Evolutionary conservation across 2,888 invertebrate genomes (phyloP).

Genomic region (Habroteleia sp.): DNA sequence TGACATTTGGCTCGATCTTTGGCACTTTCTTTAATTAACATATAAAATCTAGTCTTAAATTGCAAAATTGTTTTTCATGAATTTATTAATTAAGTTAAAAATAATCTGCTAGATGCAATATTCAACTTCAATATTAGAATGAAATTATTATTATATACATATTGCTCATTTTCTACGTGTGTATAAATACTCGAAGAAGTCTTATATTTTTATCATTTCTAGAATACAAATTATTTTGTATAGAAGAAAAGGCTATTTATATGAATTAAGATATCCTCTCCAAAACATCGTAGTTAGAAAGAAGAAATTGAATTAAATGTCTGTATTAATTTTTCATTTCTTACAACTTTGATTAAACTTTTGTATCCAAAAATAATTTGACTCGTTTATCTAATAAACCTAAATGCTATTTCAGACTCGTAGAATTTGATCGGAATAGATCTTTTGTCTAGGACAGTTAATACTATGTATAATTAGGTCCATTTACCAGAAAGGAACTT

Average conservation of each 20-base stretch:
- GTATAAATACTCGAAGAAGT: too few relatives aligned
- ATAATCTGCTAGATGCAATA: too few relatives aligned
- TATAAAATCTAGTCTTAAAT: conserved; percentile 6
- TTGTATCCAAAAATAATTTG: conserved; percentile 41
- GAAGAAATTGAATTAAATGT: too few relatives aligned
- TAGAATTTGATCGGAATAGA: conserved; percentile 31
- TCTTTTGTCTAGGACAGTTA: conserved; percentile 10
- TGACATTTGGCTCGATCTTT: conserved; percentile 11
- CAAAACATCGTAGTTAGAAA: conserved; percentile 1
- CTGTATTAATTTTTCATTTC: conserved; percentile 30
- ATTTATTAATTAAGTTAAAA: too few relatives aligned
- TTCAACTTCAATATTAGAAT: too few relatives aligned
- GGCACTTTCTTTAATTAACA: conserved; percentile 18
- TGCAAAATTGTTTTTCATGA: not conserved
- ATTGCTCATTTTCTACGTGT: too few relatives aligned
- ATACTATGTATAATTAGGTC: conserved; percentile 8
- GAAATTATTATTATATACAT: too few relatives aligned
- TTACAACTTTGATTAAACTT: conserved; percentile 28
- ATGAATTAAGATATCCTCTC: conserved; percentile 8
- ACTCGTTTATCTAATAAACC: conserved; percentile 30
- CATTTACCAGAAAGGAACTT: conserved; percentile 24
- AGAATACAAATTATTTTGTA: too few relatives aligned
- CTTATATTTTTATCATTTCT: too few relatives aligned
- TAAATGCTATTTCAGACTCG: conserved; percentile 27
- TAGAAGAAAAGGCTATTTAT: too few relatives aligned